Percentiles rank a stretch among this genome's conserved stretches.
Evolutionary conservation across 2,797 vertebrate genomes (phyloP).

Genomic region (Siniperca obscura): DNA sequence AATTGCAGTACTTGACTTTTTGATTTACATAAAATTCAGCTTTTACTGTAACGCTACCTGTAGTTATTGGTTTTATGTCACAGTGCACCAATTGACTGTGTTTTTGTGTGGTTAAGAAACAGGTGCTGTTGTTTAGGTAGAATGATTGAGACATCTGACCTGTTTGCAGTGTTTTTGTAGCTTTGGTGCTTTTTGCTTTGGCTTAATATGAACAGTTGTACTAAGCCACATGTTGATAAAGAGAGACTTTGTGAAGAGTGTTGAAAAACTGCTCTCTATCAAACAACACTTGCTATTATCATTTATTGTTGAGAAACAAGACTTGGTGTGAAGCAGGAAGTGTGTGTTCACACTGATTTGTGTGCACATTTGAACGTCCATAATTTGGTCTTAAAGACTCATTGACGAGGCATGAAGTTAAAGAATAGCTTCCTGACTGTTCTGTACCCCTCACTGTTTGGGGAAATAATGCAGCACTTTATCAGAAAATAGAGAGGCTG

Average conservation of each 20-base stretch:
- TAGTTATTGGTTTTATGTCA: background rate
- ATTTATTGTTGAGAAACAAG: background rate
- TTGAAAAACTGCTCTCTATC: background rate
- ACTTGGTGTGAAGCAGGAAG: constrained; percentile 9
- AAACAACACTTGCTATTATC: background rate
- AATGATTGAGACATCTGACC: background rate
- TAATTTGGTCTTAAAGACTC: constrained; percentile 44
- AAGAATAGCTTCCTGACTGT: constrained; percentile 41
- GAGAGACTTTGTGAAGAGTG: too few species aligned
- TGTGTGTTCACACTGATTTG: background rate
- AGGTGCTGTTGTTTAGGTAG: background rate
- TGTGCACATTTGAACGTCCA: constrained; percentile 15
- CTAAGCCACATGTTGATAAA: background rate
- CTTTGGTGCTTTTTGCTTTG: background rate
- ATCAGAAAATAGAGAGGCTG: constrained; percentile 48
- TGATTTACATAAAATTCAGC: background rate
- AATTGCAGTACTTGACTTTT: background rate
- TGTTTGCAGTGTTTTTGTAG: background rate
- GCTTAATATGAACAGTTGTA: background rate
- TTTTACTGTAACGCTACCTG: background rate
- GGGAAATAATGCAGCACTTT: constrained; percentile 60
- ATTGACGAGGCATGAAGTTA: constrained; percentile 37
- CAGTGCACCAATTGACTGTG: too few species aligned
- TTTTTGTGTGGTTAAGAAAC: background rate
- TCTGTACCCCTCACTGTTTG: constrained; percentile 38